A percentile compares a stretch with the other conserved stretches of the same genome.
phyloP scores from a whole-genome alignment of 2,888 invertebrate genomes.

The Pyrochroa serraticornis region DNA sequence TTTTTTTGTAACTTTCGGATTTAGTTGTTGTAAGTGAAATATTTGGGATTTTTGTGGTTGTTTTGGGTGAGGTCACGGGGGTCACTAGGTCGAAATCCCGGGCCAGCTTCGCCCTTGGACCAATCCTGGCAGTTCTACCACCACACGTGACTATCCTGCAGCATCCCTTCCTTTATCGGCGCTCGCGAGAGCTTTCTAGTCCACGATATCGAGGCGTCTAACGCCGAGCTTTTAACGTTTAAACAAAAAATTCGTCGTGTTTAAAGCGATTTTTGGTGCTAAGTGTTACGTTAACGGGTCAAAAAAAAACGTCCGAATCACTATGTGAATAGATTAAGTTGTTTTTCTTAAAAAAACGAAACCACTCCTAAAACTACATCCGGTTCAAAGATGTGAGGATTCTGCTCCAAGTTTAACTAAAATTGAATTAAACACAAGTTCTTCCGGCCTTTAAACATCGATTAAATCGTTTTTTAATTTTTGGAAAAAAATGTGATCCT shows the following conservation, averaged over 20 bases:
- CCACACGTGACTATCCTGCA: conserved; percentile 55
- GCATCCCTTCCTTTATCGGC: conserved; percentile 53
- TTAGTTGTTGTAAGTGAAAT: conserved; percentile 1
- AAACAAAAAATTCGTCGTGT: conserved; percentile 14
- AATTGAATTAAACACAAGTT: conserved; percentile 7
- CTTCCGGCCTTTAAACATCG: conserved; percentile 41
- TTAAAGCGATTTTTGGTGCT: conserved; percentile 27
- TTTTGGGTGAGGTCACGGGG: conserved; percentile 55
- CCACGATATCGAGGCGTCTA: conserved; percentile 30
- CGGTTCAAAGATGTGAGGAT: not conserved
- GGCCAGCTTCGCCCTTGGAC: conserved; percentile 48
- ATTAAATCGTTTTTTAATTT: conserved; percentile 2
- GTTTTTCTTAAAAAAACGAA: not conserved
- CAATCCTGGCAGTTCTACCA: conserved; percentile 49
- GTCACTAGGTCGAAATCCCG: conserved; percentile 60
- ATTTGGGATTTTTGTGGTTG: conserved; percentile 15
- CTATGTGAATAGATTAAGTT: conserved; percentile 6
- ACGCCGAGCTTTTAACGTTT: conserved; percentile 30
- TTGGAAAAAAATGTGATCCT: conserved; percentile 32
- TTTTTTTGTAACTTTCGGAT: not conserved
- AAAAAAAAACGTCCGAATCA: conserved; percentile 22
- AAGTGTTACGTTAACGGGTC: conserved; percentile 27
- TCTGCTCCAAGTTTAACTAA: no score
- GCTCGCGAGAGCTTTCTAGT: conserved; percentile 33
- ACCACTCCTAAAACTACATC: not conserved